phyloP scores from a whole-genome alignment of 2,113 vertebrate genomes.

The Rattus norvegicus region DNA sequence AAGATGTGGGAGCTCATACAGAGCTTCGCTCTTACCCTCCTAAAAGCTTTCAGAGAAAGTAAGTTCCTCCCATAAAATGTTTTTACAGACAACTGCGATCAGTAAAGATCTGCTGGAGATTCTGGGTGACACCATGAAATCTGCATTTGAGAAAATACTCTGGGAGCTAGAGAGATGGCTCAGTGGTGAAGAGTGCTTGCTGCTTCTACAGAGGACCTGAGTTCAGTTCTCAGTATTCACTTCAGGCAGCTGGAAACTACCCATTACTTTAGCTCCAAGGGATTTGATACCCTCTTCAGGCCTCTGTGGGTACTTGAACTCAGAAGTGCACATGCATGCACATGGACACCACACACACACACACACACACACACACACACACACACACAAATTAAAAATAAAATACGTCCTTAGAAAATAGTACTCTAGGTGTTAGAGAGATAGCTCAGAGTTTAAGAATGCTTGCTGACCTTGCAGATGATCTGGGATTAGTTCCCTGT shows the following conservation, averaged over 20 bases:
- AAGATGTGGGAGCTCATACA: neutral
- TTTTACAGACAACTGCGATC: neutral
- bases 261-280: neutral
- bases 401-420: neutral
- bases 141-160: neutral
- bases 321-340: neutral
- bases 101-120: neutral
- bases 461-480: neutral
- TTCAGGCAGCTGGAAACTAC: neutral
- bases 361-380: neutral
- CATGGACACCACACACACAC: too few relatives aligned
- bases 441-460: neutral
- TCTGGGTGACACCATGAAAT: neutral
- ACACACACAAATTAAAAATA: neutral
- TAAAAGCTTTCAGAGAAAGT: slow-evolving; percentile 18
- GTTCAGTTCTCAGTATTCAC: neutral
- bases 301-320: neutral
- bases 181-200: neutral
- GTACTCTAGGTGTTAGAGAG: neutral
- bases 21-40: neutral
- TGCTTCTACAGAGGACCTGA: neutral
- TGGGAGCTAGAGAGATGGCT: neutral
- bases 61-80: neutral
- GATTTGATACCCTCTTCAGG: too few relatives aligned
- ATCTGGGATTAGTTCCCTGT: neutral